phyloP scores from a whole-genome alignment of 2,888 invertebrate genomes.

The Drosophila pegasa region DNA sequence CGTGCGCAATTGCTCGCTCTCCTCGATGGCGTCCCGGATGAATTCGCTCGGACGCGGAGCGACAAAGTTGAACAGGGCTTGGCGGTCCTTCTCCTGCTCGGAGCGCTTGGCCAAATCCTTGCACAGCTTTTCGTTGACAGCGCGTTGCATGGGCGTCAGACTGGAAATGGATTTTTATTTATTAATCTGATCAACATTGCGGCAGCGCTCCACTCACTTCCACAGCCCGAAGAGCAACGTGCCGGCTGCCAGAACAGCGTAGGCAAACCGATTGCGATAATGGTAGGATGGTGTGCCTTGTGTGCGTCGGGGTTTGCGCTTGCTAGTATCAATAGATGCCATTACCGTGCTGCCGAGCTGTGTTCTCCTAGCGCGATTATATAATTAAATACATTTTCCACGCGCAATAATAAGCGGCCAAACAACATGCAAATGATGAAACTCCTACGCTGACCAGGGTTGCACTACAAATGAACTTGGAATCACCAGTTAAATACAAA shows the following conservation, averaged over 20 bases:
- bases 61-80: slow-evolving; percentile 67
- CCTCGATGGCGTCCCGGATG: slow-evolving; percentile 74
- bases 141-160: slow-evolving; percentile 71
- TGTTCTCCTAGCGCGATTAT: slow-evolving; percentile 35
- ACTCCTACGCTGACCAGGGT: slow-evolving; percentile 31
- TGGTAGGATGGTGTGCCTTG: slow-evolving; percentile 88
- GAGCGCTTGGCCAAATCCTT: slow-evolving; percentile 37
- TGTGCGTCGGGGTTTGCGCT: slow-evolving; percentile 88
- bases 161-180: slow-evolving; percentile 49
- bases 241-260: slow-evolving; percentile 85
- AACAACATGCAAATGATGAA: slow-evolving; percentile 13
- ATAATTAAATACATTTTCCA: slow-evolving; percentile 58
- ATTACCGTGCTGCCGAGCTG: slow-evolving; percentile 59
- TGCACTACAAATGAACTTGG: slow-evolving; percentile 8
- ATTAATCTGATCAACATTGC: not conserved
- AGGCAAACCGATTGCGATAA: slow-evolving; percentile 86
- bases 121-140: slow-evolving; percentile 65
- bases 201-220: slow-evolving; percentile 58
- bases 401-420: not conserved
- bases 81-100: slow-evolving; percentile 77
- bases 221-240: slow-evolving; percentile 71
- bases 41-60: slow-evolving; percentile 64
- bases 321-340: slow-evolving; percentile 85
- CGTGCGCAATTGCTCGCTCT: slow-evolving; percentile 56
- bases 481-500: not conserved